phyloP scores from a whole-genome alignment of 1,140 invertebrate species.

The Andrena cerasifolii region DNA sequence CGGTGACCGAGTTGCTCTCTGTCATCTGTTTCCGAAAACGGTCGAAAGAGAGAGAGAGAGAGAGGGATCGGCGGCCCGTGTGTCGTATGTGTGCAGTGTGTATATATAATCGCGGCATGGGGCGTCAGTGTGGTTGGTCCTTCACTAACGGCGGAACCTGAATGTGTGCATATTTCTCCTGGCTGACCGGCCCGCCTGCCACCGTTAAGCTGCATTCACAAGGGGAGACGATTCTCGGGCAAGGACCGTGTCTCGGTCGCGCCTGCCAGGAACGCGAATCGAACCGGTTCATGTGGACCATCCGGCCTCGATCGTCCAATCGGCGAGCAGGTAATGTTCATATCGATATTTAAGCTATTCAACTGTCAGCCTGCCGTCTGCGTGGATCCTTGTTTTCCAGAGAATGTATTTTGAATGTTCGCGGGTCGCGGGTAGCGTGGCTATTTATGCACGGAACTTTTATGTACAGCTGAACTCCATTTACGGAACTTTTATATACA shows the following conservation, averaged over 20 bases:
- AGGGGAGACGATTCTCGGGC: slow-evolving; percentile 46
- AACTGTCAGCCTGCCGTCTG: too few relatives aligned
- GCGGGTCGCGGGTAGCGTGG: too few relatives aligned
- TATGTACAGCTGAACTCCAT: too few relatives aligned
- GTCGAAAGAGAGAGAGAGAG: slow-evolving; percentile 45
- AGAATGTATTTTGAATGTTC: too few relatives aligned
- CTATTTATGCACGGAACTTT: too few relatives aligned
- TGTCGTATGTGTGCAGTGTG: slow-evolving; percentile 29
- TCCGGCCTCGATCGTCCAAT: slow-evolving; percentile 63
- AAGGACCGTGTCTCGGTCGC: slow-evolving; percentile 45
- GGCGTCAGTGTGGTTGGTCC: slow-evolving; percentile 66
- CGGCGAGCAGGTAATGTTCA: slow-evolving; percentile 60
- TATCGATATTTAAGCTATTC: background rate
- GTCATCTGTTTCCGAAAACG: slow-evolving; percentile 73
- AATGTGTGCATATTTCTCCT: slow-evolving; percentile 75
- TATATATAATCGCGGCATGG: slow-evolving; percentile 60
- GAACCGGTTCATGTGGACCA: slow-evolving; percentile 63
- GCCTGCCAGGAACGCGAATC: slow-evolving; percentile 45
- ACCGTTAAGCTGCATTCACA: slow-evolving; percentile 72
- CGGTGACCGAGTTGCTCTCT: slow-evolving; percentile 55
- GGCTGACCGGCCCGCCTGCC: slow-evolving; percentile 60
- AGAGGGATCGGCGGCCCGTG: slow-evolving; percentile 24
- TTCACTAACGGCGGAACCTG: slow-evolving; percentile 68
- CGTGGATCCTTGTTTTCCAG: too few relatives aligned
- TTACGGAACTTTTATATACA: too few relatives aligned